Conservation (phyloP, 2,113 vertebrate genomes). For the Alligator sinensis region DNA sequence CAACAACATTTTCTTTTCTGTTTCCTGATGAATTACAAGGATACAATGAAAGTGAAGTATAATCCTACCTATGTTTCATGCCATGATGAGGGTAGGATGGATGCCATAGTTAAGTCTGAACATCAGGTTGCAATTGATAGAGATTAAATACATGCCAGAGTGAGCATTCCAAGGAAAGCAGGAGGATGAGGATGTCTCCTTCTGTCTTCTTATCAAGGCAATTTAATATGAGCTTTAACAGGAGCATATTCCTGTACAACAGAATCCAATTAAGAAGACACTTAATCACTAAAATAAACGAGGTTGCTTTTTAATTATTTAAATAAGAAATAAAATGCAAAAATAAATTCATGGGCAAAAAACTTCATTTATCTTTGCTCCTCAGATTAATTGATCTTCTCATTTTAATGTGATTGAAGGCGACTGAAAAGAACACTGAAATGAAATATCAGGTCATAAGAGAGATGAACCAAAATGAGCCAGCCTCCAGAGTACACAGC, state of each 20-base stretch:
- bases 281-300: slow-evolving; percentile 23
- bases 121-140: slow-evolving; percentile 59
- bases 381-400: background rate
- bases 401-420: slow-evolving; percentile 4
- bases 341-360: background rate
- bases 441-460: slow-evolving; percentile 8
- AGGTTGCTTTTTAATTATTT: slow-evolving; percentile 2
- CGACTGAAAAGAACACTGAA: slow-evolving; percentile 15
- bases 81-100: slow-evolving; percentile 47
- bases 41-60: slow-evolving; percentile 47
- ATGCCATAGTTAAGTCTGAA: slow-evolving; percentile 59
- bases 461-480: background rate
- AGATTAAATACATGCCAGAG: slow-evolving; percentile 64
- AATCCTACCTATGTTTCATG: slow-evolving; percentile 35
- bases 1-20: background rate
- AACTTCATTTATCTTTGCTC: background rate
- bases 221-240: slow-evolving; percentile 26
- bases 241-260: background rate
- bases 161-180: slow-evolving; percentile 64
- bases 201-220: slow-evolving; percentile 13
- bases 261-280: slow-evolving; percentile 30
- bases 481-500: background rate
- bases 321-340: slow-evolving; percentile 1
- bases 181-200: slow-evolving; percentile 15
- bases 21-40: slow-evolving; percentile 42